Conservation (phyloP, 1,140 invertebrate genomes). For the Aphelenchoides besseyi region DNA sequence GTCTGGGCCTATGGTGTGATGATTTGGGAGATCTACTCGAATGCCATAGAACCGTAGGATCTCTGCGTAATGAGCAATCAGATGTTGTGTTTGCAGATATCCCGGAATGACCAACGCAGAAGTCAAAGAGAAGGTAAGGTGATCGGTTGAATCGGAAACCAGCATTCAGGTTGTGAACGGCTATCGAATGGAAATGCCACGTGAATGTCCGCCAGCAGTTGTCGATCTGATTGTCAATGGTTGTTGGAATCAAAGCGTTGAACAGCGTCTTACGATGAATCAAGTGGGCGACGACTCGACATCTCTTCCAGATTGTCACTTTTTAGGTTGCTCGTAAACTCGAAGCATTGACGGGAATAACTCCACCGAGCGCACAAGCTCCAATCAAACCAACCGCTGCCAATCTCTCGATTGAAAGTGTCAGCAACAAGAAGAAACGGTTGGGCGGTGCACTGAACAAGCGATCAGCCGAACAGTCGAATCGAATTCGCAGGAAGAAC, state of each 20-base stretch:
- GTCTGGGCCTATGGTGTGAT: constrained; percentile 27
- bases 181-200: neutral
- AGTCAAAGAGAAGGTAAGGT: neutral
- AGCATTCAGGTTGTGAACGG: neutral
- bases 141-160: no score
- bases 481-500: no score
- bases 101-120: neutral
- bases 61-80: neutral
- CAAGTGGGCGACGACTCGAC: no score
- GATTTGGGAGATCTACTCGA: constrained; percentile 16
- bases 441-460: no score
- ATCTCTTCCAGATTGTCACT: no score
- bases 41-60: constrained; percentile 19
- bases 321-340: no score
- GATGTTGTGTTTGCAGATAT: neutral
- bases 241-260: neutral
- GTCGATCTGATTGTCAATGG: neutral
- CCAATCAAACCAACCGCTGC: no score
- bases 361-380: no score
- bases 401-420: no score
- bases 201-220: neutral
- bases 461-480: no score
- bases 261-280: constrained; percentile 8
- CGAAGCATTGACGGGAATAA: neutral
- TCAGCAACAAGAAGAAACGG: no score